phyloP scores from a whole-genome alignment of 2,113 vertebrate species.

The Dasyprocta punctata region DNA sequence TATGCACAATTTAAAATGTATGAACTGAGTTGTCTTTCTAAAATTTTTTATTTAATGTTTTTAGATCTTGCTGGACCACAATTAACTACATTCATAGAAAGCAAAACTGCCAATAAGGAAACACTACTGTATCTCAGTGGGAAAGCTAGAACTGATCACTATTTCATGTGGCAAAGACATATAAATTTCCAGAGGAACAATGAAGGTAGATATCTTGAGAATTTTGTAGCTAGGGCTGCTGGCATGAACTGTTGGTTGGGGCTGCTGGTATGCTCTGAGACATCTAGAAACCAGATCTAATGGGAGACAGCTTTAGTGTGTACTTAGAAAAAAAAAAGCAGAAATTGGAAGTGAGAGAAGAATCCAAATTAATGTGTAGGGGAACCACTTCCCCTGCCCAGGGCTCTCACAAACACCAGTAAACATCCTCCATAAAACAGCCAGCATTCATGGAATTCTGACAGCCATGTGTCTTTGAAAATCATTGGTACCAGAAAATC shows the following conservation, averaged over 20 bases:
- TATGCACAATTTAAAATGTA: not conserved
- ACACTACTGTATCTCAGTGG: too few relatives aligned
- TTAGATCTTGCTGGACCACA: not conserved
- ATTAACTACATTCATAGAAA: not conserved
- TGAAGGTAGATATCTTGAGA: not conserved
- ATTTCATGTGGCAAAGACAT: not conserved
- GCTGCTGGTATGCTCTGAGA: not conserved
- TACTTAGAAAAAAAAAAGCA: not conserved
- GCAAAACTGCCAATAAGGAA: not conserved
- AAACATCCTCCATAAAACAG: not conserved
- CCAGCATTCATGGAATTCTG: not conserved
- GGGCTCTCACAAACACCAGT: not conserved
- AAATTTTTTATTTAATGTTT: not conserved
- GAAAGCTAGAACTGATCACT: not conserved
- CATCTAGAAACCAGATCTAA: not conserved
- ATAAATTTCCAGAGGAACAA: not conserved
- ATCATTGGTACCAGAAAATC: not conserved
- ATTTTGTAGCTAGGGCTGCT: not conserved
- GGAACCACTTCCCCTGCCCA: fast-evolving
- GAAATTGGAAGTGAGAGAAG: not conserved
- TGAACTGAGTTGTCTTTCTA: not conserved
- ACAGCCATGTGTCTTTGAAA: not conserved
- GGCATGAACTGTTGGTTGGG: not conserved
- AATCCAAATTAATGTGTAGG: not conserved
- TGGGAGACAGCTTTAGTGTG: not conserved